phyloP scores from a whole-genome alignment of 2,113 vertebrate species.

The Pseudopipra pipra region DNA sequence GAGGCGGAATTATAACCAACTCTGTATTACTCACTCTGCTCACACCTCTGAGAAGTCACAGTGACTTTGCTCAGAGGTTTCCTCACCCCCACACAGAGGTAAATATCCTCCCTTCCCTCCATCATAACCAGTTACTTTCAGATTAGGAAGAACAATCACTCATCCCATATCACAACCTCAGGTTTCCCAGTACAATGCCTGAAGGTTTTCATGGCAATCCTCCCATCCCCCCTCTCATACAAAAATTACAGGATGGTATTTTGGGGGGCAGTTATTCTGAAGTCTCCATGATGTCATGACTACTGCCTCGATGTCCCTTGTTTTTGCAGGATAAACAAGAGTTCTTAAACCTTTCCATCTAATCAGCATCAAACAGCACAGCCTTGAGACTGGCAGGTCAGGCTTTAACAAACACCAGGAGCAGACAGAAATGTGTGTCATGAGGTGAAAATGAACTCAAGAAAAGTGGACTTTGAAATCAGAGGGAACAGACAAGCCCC shows the following conservation, averaged over 20 bases:
- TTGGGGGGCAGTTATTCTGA: background rate
- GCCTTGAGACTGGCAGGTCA: background rate
- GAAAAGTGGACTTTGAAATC: background rate
- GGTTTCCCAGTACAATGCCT: background rate
- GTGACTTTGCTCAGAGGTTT: background rate
- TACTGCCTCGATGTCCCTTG: background rate
- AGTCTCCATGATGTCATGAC: rapidly evolving
- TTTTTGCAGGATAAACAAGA: background rate
- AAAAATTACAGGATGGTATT: background rate
- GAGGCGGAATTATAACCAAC: background rate
- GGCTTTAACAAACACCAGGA: background rate
- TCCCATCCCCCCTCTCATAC: background rate
- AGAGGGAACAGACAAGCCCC: background rate
- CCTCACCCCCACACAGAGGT: background rate
- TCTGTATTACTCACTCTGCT: background rate
- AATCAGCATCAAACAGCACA: background rate
- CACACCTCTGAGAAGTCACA: background rate
- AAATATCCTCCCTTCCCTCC: background rate
- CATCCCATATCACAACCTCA: background rate
- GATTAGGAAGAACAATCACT: background rate
- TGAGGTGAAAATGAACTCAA: background rate
- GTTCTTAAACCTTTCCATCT: background rate
- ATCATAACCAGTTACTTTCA: background rate
- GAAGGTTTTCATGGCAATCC: background rate
- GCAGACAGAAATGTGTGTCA: background rate